A percentile compares a stretch with the other conserved stretches of the same genome.
phyloP scores from a whole-genome alignment of 1,140 invertebrate species.

The Tenebrio molitor region DNA sequence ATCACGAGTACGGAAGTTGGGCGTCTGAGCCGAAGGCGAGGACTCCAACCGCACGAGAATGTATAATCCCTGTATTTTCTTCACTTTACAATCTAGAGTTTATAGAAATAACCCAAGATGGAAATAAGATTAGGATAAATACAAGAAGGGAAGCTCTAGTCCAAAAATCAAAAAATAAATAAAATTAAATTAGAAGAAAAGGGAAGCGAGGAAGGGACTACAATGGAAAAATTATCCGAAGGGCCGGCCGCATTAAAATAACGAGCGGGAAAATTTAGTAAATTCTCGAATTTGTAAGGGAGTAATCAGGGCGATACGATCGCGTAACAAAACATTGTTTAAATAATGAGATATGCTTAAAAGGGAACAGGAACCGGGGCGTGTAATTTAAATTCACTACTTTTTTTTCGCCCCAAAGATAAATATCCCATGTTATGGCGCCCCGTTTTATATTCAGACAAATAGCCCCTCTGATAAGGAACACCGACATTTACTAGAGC shows the following conservation, averaged over 20 bases:
- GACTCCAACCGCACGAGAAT: too few species aligned
- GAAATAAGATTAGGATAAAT: too few species aligned
- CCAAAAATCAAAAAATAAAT: too few species aligned
- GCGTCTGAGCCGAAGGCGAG: too few species aligned
- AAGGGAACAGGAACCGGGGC: slow-evolving; percentile 30
- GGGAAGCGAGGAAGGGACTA: background rate
- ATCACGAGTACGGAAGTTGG: too few species aligned
- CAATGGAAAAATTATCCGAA: slow-evolving; percentile 30
- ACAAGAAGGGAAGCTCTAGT: too few species aligned
- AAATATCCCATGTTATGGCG: slow-evolving; percentile 38
- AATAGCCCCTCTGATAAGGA: slow-evolving; percentile 41
- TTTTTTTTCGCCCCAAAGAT: slow-evolving; percentile 29
- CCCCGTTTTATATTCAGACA: slow-evolving; percentile 44
- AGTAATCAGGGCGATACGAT: slow-evolving; percentile 16
- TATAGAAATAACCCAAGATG: too few species aligned
- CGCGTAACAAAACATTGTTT: slow-evolving; percentile 43
- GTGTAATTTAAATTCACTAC: slow-evolving; percentile 43
- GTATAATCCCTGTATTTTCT: too few species aligned
- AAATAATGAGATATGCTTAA: slow-evolving; percentile 43
- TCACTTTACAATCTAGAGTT: too few species aligned
- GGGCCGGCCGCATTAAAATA: slow-evolving; percentile 23
- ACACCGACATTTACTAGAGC: slow-evolving; percentile 25
- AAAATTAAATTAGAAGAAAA: background rate
- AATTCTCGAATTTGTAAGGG: slow-evolving; percentile 21
- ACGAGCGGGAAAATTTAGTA: slow-evolving; percentile 13